Evolutionary conservation across 1,140 invertebrate genomes (phyloP).

Genomic region (Dufourea novaeangliae): DNA sequence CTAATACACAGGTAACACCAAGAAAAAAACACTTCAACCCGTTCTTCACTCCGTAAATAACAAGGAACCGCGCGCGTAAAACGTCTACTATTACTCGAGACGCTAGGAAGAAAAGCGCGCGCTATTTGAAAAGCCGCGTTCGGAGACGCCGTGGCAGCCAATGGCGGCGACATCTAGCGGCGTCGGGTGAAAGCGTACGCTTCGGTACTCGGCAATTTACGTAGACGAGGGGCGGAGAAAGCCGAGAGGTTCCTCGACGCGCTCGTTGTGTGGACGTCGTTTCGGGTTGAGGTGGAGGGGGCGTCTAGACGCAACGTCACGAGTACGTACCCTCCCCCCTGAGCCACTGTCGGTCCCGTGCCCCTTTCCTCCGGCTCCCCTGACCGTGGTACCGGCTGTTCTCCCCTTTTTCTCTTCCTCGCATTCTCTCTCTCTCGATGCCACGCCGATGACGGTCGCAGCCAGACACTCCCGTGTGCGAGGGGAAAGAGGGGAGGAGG

Average conservation of each 20-base stretch:
- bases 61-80: background rate
- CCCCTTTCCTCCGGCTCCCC: conserved; percentile 36
- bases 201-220: conserved; percentile 40
- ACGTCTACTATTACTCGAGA: background rate
- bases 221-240: conserved; percentile 45
- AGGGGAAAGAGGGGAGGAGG: conserved; percentile 58
- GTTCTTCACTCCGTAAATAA: background rate
- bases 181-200: background rate
- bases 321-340: conserved; percentile 74
- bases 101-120: conserved; percentile 3
- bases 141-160: background rate
- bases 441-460: conserved; percentile 74
- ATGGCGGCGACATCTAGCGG: conserved; percentile 53
- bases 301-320: conserved; percentile 82
- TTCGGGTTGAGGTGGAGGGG: conserved; percentile 78
- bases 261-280: conserved; percentile 69
- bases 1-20: background rate
- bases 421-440: no score
- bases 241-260: conserved; percentile 53
- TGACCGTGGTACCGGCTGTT: conserved; percentile 28
- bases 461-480: conserved; percentile 71
- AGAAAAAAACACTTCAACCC: no score
- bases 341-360: conserved; percentile 52
- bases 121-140: conserved; percentile 25
- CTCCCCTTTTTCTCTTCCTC: conserved; percentile 33